A percentile compares a stretch with the other conserved stretches of the same genome.
These are phyloP conservation scores for Rhogogaster chlorosoma DNA, from an alignment of 2,888 invertebrate genomes.

Conservation along the genomic window DNA sequence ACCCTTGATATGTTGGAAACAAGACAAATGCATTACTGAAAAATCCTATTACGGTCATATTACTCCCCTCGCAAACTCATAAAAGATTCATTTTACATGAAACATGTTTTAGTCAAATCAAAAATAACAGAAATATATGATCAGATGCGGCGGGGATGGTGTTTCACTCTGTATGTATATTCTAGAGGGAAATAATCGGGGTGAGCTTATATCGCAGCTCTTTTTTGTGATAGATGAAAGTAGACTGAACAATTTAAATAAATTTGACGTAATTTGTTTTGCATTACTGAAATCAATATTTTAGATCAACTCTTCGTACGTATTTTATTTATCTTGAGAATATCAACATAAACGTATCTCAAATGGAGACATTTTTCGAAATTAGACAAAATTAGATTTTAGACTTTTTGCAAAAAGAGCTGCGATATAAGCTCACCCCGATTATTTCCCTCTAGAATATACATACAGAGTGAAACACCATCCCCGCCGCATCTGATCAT, in stretches of 20 bases:
- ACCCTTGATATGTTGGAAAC: neutral
- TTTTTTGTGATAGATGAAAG: neutral
- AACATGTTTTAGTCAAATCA: neutral
- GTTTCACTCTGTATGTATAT: neutral
- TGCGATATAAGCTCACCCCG: neutral
- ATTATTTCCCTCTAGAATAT: neutral
- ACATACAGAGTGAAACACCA: neutral
- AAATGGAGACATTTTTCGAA: too few relatives aligned
- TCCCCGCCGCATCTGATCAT: neutral
- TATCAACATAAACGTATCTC: neutral
- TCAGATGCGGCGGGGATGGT: neutral
- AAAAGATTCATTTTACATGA: neutral
- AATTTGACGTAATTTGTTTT: neutral
- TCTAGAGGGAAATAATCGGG: neutral
- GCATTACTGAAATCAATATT: constrained; percentile 8
- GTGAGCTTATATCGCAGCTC: neutral
- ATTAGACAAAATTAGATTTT: too few relatives aligned
- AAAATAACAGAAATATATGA: neutral
- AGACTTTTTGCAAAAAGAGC: too few relatives aligned
- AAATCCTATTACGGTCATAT: neutral
- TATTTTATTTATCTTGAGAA: neutral
- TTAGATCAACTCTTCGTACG: neutral
- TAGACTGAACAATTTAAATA: neutral
- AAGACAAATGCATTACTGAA: neutral
- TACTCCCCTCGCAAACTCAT: neutral